A percentile compares a stretch with the other conserved stretches of the same genome.
Evolutionary conservation across 2,888 invertebrate genomes (phyloP).

Genomic region (Blastobasis lacticolella): DNA sequence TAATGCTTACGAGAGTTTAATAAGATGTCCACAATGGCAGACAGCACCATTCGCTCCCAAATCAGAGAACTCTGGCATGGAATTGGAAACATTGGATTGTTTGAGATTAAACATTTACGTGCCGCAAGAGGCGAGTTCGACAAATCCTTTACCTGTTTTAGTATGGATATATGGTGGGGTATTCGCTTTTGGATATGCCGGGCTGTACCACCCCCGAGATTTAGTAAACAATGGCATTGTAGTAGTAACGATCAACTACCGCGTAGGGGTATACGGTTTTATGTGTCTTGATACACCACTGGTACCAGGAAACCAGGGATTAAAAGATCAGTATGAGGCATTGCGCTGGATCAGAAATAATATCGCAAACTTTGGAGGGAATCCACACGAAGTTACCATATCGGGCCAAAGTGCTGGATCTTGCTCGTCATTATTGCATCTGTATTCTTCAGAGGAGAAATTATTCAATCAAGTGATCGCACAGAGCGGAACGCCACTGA

Average conservation of each 20-base stretch:
- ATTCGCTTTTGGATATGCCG: slow-evolving; percentile 41
- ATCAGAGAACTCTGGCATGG: slow-evolving; percentile 25
- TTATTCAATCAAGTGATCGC: slow-evolving; percentile 54
- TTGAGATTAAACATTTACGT: slow-evolving; percentile 77
- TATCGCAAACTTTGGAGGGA: slow-evolving; percentile 58
- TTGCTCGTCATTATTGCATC: slow-evolving; percentile 46
- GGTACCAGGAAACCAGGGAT: slow-evolving; percentile 58
- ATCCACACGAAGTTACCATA: slow-evolving; percentile 57
- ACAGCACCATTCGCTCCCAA: slow-evolving; percentile 11
- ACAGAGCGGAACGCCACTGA: slow-evolving; percentile 57
- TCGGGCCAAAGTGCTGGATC: slow-evolving; percentile 58
- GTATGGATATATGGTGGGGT: slow-evolving; percentile 62
- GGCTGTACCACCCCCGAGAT: slow-evolving; percentile 37
- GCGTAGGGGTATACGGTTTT: slow-evolving; percentile 62
- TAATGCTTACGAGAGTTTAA: slow-evolving; percentile 44
- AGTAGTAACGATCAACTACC: slow-evolving; percentile 58
- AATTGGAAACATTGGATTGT: slow-evolving; percentile 64
- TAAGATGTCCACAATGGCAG: slow-evolving; percentile 46
- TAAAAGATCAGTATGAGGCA: slow-evolving; percentile 57
- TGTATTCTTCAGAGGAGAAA: slow-evolving; percentile 52
- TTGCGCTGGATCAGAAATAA: slow-evolving; percentile 54
- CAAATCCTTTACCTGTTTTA: slow-evolving; percentile 52
- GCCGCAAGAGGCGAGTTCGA: slow-evolving; percentile 43
- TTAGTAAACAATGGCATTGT: slow-evolving; percentile 50
- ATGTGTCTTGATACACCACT: slow-evolving; percentile 53